phyloP scores from a whole-genome alignment of 2,888 invertebrate species.

The Aricia artaxerxes region DNA sequence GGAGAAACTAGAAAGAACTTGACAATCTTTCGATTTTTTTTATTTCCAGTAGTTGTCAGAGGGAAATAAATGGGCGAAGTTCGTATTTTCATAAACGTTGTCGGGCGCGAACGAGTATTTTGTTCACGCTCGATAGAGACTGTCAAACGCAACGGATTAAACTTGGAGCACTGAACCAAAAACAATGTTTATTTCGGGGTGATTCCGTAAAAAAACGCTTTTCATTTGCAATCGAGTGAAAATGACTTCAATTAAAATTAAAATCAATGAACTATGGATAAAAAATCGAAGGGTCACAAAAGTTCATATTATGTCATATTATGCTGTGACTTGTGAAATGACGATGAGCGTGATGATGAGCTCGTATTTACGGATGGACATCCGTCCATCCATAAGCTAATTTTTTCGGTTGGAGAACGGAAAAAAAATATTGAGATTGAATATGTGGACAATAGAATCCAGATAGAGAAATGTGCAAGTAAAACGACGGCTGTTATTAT shows the following conservation, averaged over 20 bases:
- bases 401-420: too few species aligned
- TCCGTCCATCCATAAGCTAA: too few species aligned
- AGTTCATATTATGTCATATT: background rate
- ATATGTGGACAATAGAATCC: too few species aligned
- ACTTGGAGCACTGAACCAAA: constrained; percentile 6
- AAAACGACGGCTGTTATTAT: too few species aligned
- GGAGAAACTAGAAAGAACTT: background rate
- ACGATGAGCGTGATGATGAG: too few species aligned
- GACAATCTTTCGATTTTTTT: background rate
- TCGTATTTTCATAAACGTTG: constrained; percentile 12
- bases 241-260: background rate
- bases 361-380: too few species aligned
- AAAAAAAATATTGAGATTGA: too few species aligned
- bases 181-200: background rate
- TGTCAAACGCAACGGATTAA: constrained; percentile 3
- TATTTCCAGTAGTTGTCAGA: background rate
- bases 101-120: background rate
- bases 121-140: background rate
- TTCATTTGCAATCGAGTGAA: background rate
- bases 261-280: background rate
- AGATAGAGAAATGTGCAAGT: too few species aligned
- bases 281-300: background rate
- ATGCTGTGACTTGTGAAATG: background rate
- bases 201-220: background rate
- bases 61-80: constrained; percentile 3